These are phyloP conservation scores for Taxidea taxus DNA, from an alignment of 2,113 vertebrate species.

Conservation along the genomic window DNA sequence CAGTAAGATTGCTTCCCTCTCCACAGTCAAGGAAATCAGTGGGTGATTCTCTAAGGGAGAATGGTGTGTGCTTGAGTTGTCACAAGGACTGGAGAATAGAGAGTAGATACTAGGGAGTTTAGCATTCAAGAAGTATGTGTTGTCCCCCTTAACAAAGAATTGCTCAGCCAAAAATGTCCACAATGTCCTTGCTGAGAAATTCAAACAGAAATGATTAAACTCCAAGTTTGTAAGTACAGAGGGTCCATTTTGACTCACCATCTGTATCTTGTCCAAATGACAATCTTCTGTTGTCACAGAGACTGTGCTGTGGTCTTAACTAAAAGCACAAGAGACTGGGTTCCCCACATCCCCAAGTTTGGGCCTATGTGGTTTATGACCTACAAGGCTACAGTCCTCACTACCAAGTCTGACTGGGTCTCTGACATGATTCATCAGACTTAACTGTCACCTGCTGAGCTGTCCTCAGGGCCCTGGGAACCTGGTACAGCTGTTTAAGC, in stretches of 20 bases:
- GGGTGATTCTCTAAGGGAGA: neutral
- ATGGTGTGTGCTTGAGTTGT: neutral
- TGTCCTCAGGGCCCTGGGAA: too few relatives aligned
- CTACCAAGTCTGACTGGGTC: neutral
- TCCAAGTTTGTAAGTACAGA: neutral
- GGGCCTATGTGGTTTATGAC: neutral
- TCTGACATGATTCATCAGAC: neutral
- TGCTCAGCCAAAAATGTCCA: neutral
- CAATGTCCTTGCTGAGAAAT: neutral
- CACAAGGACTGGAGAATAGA: neutral
- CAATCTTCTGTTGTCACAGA: neutral
- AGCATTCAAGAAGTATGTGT: neutral
- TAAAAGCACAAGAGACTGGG: neutral
- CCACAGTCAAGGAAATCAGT: neutral
- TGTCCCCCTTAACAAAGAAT: neutral
- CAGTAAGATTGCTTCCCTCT: neutral
- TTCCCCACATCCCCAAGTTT: neutral
- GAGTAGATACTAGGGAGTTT: neutral
- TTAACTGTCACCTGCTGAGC: neutral
- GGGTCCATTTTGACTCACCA: neutral
- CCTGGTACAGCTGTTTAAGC: neutral
- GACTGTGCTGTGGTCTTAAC: neutral
- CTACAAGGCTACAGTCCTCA: neutral
- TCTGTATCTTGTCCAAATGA: neutral
- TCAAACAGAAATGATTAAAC: neutral